These are phyloP conservation scores for Enteromius afrohamiltoni DNA, from an alignment of 2,797 vertebrate species.

Conservation along the genomic window DNA sequence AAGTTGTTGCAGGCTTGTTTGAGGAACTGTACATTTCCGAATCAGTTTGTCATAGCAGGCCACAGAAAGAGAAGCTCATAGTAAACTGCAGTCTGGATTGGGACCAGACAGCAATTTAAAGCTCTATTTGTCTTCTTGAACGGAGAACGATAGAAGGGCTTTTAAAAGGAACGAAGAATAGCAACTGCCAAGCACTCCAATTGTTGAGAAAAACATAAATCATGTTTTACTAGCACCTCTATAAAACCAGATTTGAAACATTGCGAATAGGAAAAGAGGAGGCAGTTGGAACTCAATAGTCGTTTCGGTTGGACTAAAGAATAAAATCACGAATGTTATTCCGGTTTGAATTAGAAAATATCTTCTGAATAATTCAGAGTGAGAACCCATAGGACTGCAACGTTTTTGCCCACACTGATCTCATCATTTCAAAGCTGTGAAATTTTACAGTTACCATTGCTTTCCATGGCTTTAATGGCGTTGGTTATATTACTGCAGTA, in stretches of 20 bases:
- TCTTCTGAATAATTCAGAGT: conserved; percentile 58
- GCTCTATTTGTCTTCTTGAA: conserved; percentile 55
- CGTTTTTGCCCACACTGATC: conserved; percentile 49
- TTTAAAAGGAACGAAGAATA: conserved; percentile 50
- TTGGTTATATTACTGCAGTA: conserved; percentile 57
- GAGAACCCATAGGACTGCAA: conserved; percentile 27
- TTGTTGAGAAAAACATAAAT: conserved; percentile 58
- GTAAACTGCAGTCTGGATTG: conserved; percentile 50
- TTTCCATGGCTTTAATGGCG: conserved; percentile 50
- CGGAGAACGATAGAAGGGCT: conserved; percentile 36
- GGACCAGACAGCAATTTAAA: conserved; percentile 58
- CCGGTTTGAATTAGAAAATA: conserved; percentile 45
- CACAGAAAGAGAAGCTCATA: conserved; percentile 48
- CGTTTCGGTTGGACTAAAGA: conserved; percentile 31
- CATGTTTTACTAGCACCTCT: conserved; percentile 52
- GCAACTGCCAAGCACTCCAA: conserved; percentile 48
- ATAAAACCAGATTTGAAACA: conserved; percentile 55
- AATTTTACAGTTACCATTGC: conserved; percentile 53
- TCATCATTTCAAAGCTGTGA: conserved; percentile 50
- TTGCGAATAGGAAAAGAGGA: not conserved
- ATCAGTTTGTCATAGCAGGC: conserved; percentile 40
- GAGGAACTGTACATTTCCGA: conserved; percentile 26
- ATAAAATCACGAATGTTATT: conserved; percentile 42
- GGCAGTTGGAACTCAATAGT: conserved; percentile 19
- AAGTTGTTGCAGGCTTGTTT: not conserved